Percentiles rank a stretch among this genome's conserved stretches.
phyloP scores from a whole-genome alignment of 2,113 vertebrate genomes.

The Alligator mississippiensis region DNA sequence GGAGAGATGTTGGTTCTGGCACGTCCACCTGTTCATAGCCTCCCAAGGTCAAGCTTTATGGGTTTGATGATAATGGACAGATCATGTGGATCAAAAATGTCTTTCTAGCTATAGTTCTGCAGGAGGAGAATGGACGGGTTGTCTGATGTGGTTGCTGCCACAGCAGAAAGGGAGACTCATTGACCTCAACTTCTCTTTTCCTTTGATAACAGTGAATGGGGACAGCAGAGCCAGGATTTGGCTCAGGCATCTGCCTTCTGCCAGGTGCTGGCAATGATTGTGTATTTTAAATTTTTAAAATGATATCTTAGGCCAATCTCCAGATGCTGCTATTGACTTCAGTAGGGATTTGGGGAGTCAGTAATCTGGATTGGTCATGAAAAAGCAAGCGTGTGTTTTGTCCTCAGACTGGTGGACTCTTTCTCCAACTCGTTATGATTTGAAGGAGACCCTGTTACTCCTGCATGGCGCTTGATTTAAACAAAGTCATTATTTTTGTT shows the following conservation, averaged over 20 bases:
- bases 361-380: conserved; percentile 30
- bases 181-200: neutral
- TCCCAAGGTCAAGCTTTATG: accelerated
- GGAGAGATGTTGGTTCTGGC: neutral
- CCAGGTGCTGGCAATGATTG: conserved; percentile 14
- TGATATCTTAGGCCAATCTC: neutral
- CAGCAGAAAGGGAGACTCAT: accelerated
- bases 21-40: neutral
- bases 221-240: neutral
- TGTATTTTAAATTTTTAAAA: conserved; percentile 57
- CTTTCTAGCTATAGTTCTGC: neutral
- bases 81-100: neutral
- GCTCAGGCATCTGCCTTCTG: neutral
- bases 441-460: neutral
- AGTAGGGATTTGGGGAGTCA: neutral
- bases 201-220: accelerated
- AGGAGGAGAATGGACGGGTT: neutral
- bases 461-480: neutral
- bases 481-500: neutral
- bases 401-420: neutral
- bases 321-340: conserved; percentile 4
- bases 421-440: neutral
- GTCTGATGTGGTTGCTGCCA: neutral
- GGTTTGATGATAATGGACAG: neutral
- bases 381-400: conserved; percentile 49